Evolutionary conservation across 92 coral and sea anemone species (phyloP), one percentile per base, ranked within the genome.

Genomic region (Heliopora coerulea): DNA sequence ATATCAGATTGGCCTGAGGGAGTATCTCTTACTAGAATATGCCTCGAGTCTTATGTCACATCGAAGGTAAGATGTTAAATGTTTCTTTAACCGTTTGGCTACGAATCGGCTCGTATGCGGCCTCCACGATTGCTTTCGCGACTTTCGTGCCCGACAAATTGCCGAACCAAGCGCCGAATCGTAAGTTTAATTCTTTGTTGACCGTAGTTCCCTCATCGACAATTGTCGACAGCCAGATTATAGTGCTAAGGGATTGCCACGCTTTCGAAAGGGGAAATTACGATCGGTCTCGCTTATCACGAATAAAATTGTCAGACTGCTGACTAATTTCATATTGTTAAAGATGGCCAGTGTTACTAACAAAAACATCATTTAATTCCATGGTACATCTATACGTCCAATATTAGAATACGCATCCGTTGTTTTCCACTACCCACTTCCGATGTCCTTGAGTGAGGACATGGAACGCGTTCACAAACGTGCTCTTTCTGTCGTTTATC

Each of bases 1-100:
- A 54, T 88, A 87, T 15, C 82, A 86, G 31, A 72, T 90, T 18
- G 87, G 84, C 56, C 56, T 93, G 73, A 81, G 96, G 61, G 98
- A 93, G 59, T 93, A 87, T 73, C 83, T 93, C 13, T 24, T 93
- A 26, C 68, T 93, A 48, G 98, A 93, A 49, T 95, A 95, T 62
- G 84, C 95, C n/a, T 95, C 99, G 11, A 95, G 99, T 54, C 81
- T 95, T 0, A 90, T 95, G 99, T 85, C 99, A 0, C 88, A 90
- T 68, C 96, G 90, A 84, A 95, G 99, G 99, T 89, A 37, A 62
- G 34, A 33, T 23, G 33, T 67, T 19, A 0, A 27, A 33, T 4
- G n/a, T n/a, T n/a, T n/a, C n/a, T n/a, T n/a, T n/a, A n/a, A n/a
- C n/a, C n/a, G n/a, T n/a, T n/a, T n/a, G n/a, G n/a, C n/a, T n/a